These are phyloP conservation scores for Lasaia peninsularis DNA, from an alignment of 1,140 invertebrate species.

Conservation along the genomic window DNA sequence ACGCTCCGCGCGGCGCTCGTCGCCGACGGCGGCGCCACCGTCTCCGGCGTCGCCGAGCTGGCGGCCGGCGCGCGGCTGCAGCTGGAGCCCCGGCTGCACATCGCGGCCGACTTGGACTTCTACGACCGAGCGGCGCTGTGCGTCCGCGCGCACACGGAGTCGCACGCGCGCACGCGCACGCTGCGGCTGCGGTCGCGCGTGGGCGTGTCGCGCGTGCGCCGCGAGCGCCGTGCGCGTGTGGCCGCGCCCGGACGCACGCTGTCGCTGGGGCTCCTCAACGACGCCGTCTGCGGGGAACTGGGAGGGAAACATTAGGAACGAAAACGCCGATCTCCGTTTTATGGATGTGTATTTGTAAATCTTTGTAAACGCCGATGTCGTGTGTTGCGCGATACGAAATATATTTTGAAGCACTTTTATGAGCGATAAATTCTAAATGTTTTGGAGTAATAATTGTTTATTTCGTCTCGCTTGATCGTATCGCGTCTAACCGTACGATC, in stretches of 20 bases:
- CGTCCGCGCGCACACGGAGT: conserved; percentile 30
- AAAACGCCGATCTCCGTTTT: neutral
- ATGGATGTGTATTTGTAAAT: neutral
- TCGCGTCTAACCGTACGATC: no score
- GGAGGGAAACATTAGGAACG: neutral
- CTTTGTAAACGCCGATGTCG: neutral
- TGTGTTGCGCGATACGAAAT: neutral
- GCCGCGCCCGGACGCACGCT: conserved; percentile 33
- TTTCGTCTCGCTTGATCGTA: no score
- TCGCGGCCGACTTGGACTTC: conserved; percentile 42
- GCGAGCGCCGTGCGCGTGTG: conserved; percentile 9
- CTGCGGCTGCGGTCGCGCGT: conserved; percentile 20
- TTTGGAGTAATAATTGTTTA: no score
- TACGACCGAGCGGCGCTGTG: conserved; percentile 38
- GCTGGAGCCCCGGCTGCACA: conserved; percentile 32
- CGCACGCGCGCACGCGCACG: conserved; percentile 8
- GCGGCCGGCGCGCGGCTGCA: conserved; percentile 15
- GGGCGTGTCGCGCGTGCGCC: conserved; percentile 18
- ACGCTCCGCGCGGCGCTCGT: conserved; percentile 30
- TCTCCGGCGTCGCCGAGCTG: conserved; percentile 16
- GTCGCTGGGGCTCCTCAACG: conserved; percentile 35
- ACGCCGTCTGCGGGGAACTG: conserved; percentile 12
- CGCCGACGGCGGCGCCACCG: conserved; percentile 23
- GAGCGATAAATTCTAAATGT: no score
- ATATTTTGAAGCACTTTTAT: neutral